A percentile compares a stretch with the other conserved stretches of the same genome.
Evolutionary conservation across 2,797 vertebrate genomes (phyloP).

Genomic region (Epinephelus awoara): DNA sequence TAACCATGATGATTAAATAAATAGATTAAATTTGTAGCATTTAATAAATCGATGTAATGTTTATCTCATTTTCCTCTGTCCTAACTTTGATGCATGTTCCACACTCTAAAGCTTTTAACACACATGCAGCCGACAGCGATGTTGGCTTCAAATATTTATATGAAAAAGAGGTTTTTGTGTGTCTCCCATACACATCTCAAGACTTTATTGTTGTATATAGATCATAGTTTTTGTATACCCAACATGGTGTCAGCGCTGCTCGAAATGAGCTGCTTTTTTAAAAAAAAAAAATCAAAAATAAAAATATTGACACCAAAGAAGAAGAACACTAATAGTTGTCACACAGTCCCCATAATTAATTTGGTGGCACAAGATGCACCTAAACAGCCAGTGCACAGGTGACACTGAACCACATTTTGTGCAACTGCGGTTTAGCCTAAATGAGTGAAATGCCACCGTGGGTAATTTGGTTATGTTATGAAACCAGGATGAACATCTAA

Average conservation of each 20-base stretch:
- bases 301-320: not conserved
- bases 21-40: too few species aligned
- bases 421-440: too few species aligned
- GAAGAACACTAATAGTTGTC: not conserved
- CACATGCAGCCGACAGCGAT: constrained; percentile 18
- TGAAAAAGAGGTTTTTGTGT: not conserved
- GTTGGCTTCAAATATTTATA: constrained; percentile 18
- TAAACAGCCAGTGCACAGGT: not conserved
- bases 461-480: not conserved
- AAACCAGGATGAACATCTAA: not conserved
- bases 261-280: not conserved
- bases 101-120: constrained; percentile 21
- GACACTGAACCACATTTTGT: not conserved
- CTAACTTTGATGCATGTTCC: constrained; percentile 6
- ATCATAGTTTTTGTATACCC: not conserved
- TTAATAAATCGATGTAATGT: too few species aligned
- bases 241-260: not conserved
- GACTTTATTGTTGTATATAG: not conserved
- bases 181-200: not conserved
- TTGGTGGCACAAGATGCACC: not conserved
- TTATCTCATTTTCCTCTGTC: too few species aligned
- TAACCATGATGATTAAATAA: too few species aligned
- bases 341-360: not conserved
- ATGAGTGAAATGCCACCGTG: not conserved
- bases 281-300: too few species aligned